Evolutionary conservation across 2,113 vertebrate genomes (phyloP).

Genomic region (Leucoraja erinaceus): DNA sequence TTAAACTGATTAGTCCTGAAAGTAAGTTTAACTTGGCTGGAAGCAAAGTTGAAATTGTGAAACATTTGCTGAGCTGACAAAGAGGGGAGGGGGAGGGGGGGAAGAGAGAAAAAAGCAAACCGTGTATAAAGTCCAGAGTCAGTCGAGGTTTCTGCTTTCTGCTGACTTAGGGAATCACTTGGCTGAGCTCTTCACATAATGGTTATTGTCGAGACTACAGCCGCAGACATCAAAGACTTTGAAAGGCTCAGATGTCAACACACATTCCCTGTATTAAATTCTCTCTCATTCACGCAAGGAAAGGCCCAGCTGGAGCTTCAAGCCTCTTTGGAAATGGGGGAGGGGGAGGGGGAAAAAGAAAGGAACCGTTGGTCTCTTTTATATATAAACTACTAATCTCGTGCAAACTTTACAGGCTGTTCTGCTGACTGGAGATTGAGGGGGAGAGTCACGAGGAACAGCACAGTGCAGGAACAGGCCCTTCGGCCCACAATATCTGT

Average conservation of each 20-base stretch:
- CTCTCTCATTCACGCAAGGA: neutral
- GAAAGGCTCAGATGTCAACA: neutral
- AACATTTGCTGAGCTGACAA: conserved; percentile 10
- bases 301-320: neutral
- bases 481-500: no score
- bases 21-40: neutral
- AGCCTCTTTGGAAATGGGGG: neutral
- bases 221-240: neutral
- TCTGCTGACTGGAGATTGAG: neutral
- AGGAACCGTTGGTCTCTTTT: neutral
- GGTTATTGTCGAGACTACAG: neutral
- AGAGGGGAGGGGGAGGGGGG: no score
- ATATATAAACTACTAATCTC: neutral
- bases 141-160: neutral
- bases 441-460: no score
- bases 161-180: neutral
- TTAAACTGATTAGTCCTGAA: conserved; percentile 6
- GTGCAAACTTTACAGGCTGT: neutral
- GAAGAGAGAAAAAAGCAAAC: neutral
- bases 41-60: neutral
- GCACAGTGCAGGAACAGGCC: no score
- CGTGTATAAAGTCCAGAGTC: neutral
- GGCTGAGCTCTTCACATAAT: neutral
- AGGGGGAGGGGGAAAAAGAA: neutral
- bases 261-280: neutral